Conservation (phyloP, 1,140 invertebrate species). For the Charaxes varanes region DNA sequence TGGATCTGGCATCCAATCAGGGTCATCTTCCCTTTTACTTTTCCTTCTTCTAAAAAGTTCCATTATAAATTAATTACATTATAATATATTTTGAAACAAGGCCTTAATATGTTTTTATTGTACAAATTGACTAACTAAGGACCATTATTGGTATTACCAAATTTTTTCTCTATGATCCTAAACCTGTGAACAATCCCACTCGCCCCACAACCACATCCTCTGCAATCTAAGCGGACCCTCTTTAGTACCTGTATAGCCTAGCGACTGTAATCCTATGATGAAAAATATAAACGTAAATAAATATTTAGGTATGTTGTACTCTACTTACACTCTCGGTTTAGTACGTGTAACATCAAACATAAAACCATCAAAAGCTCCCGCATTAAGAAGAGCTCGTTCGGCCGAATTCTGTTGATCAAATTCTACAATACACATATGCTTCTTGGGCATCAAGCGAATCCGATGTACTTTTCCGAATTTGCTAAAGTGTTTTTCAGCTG, state of each 20-base stretch:
- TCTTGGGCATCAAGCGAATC: conserved; percentile 77
- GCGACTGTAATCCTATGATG: not conserved
- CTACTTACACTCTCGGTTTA: conserved; percentile 54
- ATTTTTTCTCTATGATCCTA: no score
- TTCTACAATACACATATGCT: conserved; percentile 76
- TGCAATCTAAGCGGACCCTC: no score
- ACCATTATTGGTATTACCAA: no score
- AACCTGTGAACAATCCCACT: no score
- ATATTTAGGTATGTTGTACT: not conserved
- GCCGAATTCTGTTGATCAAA: conserved; percentile 76
- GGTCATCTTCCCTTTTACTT: conserved; percentile 65
- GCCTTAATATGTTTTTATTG: no score
- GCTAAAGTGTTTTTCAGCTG: conserved; percentile 79
- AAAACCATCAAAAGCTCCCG: conserved; percentile 75
- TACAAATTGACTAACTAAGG: no score
- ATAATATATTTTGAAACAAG: no score
- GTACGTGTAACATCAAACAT: conserved; percentile 76
- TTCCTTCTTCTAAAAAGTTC: conserved; percentile 45
- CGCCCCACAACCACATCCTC: no score
- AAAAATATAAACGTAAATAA: not conserved
- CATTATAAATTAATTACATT: conserved; percentile 6
- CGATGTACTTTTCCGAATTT: conserved; percentile 78
- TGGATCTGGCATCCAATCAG: conserved; percentile 71
- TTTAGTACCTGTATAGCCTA: not conserved
- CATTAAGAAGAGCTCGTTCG: conserved; percentile 74